These are phyloP conservation scores for Brachyptera risi DNA, from an alignment of 2,888 invertebrate genomes.

Conservation along the genomic window DNA sequence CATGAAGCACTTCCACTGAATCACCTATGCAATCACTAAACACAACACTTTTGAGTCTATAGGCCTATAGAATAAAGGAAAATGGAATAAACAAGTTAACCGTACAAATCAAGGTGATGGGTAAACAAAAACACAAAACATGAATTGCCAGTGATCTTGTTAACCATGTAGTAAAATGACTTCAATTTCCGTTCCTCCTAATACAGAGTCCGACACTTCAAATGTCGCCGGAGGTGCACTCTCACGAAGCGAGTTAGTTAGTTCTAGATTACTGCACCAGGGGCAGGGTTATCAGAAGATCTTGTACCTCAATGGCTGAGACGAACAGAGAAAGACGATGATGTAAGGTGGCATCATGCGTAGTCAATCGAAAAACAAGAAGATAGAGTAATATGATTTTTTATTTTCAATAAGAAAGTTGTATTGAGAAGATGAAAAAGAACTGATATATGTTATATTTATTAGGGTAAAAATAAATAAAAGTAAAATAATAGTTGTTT, in stretches of 20 bases:
- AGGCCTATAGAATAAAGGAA: too few relatives aligned
- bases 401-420: neutral
- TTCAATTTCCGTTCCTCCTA: neutral
- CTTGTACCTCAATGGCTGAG: too few relatives aligned
- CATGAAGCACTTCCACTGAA: too few relatives aligned
- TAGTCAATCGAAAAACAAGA: neutral
- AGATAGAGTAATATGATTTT: neutral
- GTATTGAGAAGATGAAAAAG: slow-evolving; percentile 1
- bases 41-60: too few relatives aligned
- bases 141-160: too few relatives aligned
- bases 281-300: neutral
- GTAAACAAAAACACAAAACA: neutral
- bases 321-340: neutral
- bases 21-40: too few relatives aligned
- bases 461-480: neutral
- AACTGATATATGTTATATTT: slow-evolving; percentile 4
- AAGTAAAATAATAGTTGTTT: neutral
- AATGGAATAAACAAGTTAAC: too few relatives aligned
- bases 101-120: too few relatives aligned
- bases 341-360: neutral
- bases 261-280: neutral
- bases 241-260: slow-evolving; percentile 2
- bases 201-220: slow-evolving; percentile 25
- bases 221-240: slow-evolving; percentile 1
- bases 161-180: too few relatives aligned